phyloP scores from a whole-genome alignment of 2,113 vertebrate genomes.

The Perognathus longimembris region DNA sequence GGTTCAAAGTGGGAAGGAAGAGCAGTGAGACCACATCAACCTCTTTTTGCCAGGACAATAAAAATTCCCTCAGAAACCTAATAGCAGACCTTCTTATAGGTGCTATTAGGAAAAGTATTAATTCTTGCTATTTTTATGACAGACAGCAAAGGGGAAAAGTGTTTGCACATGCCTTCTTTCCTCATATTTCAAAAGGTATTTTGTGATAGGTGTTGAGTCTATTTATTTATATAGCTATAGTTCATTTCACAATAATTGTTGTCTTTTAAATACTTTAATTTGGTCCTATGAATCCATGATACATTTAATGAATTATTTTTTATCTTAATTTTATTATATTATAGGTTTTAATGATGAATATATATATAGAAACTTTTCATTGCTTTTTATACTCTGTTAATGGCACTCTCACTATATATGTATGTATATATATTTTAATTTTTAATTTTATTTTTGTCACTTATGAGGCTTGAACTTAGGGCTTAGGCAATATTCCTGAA shows the following conservation, averaged over 20 bases:
- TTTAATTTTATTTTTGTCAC: no score
- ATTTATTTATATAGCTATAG: background rate
- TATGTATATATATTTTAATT: background rate
- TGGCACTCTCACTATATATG: background rate
- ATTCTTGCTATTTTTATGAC: background rate
- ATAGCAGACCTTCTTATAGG: background rate
- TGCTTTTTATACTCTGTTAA: background rate
- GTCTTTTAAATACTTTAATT: background rate
- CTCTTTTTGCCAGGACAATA: conserved; percentile 21
- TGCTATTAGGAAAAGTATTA: background rate
- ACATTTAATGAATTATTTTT: background rate
- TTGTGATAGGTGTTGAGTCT: background rate
- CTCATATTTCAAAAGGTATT: background rate
- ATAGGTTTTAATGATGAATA: background rate
- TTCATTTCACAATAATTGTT: conserved; percentile 17
- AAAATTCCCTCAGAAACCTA: background rate
- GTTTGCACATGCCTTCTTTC: background rate
- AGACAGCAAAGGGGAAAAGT: background rate
- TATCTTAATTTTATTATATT: conserved; percentile 21
- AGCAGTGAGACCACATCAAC: background rate
- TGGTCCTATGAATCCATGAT: conserved; percentile 10
- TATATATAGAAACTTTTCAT: background rate
- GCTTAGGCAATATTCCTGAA: no score
- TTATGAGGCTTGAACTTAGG: no score
- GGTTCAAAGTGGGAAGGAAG: background rate